Conservation (phyloP, 1,140 invertebrate genomes). For the Trichonephila clavipes region DNA sequence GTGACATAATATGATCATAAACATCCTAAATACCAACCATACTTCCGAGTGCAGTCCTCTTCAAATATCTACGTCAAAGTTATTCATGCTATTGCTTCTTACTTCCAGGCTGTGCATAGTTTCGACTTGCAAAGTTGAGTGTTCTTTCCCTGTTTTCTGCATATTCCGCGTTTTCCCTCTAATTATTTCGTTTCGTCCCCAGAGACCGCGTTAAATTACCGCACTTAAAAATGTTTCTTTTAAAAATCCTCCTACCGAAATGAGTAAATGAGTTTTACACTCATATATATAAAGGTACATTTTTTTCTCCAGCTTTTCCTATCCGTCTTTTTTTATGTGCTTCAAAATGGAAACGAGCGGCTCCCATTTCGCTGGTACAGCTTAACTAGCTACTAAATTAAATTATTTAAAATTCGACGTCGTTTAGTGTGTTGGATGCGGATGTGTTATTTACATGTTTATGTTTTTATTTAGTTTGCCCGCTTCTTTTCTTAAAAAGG, state of each 20-base stretch:
- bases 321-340: neutral
- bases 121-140: neutral
- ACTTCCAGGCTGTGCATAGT: constrained; percentile 30
- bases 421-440: constrained; percentile 17
- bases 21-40: constrained; percentile 56
- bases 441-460: constrained; percentile 36
- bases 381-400: constrained; percentile 55
- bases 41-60: neutral
- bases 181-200: constrained; percentile 3
- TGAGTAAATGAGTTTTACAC: constrained; percentile 40
- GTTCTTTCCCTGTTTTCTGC: constrained; percentile 25
- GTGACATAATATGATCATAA: constrained; percentile 59
- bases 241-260: neutral
- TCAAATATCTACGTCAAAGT: constrained; percentile 44
- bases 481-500: neutral
- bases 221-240: constrained; percentile 43
- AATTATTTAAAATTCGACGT: constrained; percentile 61
- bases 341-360: neutral
- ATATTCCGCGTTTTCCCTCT: constrained; percentile 21
- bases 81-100: constrained; percentile 46
- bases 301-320: neutral
- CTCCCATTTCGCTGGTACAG: neutral
- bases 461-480: neutral
- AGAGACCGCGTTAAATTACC: constrained; percentile 43
- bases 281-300: neutral